phyloP scores from a whole-genome alignment of 2,888 invertebrate genomes.

The Hecatera dysodea region DNA sequence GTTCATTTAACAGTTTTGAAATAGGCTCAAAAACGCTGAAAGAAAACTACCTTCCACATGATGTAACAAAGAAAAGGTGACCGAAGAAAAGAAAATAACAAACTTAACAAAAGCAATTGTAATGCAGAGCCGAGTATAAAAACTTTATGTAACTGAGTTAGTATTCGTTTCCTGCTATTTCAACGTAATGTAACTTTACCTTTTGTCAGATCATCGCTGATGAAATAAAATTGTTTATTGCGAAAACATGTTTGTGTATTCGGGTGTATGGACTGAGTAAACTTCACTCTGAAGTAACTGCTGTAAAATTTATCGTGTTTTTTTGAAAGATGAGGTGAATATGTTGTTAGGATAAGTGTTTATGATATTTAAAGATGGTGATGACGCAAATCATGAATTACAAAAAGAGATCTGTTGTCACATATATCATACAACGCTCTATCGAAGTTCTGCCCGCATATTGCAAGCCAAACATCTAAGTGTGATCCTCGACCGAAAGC shows the following conservation, averaged over 20 bases:
- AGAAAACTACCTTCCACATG: slow-evolving; percentile 7
- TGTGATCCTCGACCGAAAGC: no score
- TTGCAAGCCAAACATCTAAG: no score
- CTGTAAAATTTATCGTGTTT: slow-evolving; percentile 27
- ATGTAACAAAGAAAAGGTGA: slow-evolving; percentile 25
- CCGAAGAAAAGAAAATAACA: slow-evolving; percentile 20
- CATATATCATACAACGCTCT: no score
- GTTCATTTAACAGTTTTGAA: neutral
- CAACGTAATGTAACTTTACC: slow-evolving; percentile 35
- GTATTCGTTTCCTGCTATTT: slow-evolving; percentile 39
- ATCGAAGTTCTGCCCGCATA: no score
- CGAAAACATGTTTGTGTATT: slow-evolving; percentile 51
- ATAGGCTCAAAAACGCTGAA: slow-evolving; percentile 1
- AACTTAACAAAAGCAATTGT: slow-evolving; percentile 43
- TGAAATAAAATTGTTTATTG: slow-evolving; percentile 61
- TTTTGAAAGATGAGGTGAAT: no score
- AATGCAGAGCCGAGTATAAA: slow-evolving; percentile 37
- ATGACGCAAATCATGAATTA: no score
- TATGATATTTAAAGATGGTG: neutral
- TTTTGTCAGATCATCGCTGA: slow-evolving; percentile 45
- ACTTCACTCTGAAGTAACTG: slow-evolving; percentile 28
- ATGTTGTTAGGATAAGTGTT: neutral
- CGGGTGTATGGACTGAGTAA: slow-evolving; percentile 47
- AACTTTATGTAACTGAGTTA: slow-evolving; percentile 46
- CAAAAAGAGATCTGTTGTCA: no score